Base-by-base conservation (phyloP, 2,113 vertebrate species). In the Oryzias curvinotus region DNA sequence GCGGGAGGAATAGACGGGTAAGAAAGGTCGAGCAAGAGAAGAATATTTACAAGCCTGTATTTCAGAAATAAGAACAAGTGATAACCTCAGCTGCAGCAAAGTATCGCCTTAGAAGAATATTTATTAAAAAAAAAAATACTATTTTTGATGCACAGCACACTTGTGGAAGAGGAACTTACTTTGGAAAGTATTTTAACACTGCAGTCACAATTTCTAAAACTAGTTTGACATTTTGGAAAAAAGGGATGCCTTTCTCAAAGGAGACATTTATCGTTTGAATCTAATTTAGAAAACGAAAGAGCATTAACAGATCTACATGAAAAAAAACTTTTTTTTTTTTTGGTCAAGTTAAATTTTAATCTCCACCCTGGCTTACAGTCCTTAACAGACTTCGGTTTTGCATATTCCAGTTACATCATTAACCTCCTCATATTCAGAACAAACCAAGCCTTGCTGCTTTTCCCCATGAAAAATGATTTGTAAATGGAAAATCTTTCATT, bases 31-130 rank as follows among this genome's bases (percentile, higher is more conserved):
- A 81, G 79, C 65, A 79, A 64, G 48, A 83, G 74, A 81, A 65
- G 73, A 78, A 65, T 50, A 84, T 91, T 86, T 90, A 89, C 89
- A 91, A 19, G 66, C 75, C 77, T 44, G 65, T 65, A 66, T 54
- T 81, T 52, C 4, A 21, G 52, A 68, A 52, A 68, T 46, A 63
- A 46, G 30, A 68, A 66, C 30, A 71, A 65, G 51, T 21, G 50
- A 67, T 63, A 57, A 75, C 71, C 58, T 82, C 55, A 19, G 54
- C 77, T 64, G 62, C 64, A 60, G 71, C 57, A 16, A 81, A 17
- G 67, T 71, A 71, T 67, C 59, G 26, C 26, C 5, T 28, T 28
- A 36, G 36, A 36, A 36, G 54, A 44, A 57, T 65, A 62, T 72
- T 53, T 69, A 23, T 23, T 79, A 55, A 69, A 77, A 75, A 41